Evolutionary conservation across 1,140 invertebrate species (phyloP).

Genomic region (Aphaenogaster ashmeadi): DNA sequence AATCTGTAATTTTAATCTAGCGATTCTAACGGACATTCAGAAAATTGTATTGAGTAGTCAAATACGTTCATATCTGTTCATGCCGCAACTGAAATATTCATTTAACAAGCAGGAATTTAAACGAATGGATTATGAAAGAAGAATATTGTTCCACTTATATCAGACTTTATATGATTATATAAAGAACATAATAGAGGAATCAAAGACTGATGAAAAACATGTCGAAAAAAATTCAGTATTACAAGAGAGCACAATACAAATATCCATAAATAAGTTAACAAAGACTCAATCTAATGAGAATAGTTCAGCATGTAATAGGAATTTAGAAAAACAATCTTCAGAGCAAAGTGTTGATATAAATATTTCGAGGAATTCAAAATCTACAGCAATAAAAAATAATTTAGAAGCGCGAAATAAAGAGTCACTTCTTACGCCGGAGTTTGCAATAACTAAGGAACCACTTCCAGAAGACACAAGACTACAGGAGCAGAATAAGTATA

Average conservation of each 20-base stretch:
- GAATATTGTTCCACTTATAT: neutral
- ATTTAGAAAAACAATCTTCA: neutral
- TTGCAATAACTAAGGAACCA: neutral
- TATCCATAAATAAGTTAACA: neutral
- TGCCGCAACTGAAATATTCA: neutral
- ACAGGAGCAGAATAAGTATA: neutral
- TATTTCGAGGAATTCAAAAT: neutral
- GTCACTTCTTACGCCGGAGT: neutral
- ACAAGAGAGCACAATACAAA: neutral
- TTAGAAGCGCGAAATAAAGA: neutral
- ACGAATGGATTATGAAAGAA: neutral
- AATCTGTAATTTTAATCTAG: neutral
- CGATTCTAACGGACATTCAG: conserved; percentile 46
- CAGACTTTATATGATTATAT: neutral
- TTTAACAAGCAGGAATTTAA: neutral
- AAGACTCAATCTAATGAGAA: conserved; percentile 5
- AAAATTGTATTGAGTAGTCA: conserved; percentile 38
- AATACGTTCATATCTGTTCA: neutral
- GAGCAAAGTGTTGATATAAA: neutral
- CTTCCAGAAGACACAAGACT: neutral
- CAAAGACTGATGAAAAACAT: neutral
- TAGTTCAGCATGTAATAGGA: neutral
- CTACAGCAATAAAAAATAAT: neutral
- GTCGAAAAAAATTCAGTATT: too few relatives aligned
- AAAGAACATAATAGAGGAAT: neutral